Evolutionary conservation across 2,797 vertebrate species (phyloP).

Genomic region (Etheostoma nigrum): DNA sequence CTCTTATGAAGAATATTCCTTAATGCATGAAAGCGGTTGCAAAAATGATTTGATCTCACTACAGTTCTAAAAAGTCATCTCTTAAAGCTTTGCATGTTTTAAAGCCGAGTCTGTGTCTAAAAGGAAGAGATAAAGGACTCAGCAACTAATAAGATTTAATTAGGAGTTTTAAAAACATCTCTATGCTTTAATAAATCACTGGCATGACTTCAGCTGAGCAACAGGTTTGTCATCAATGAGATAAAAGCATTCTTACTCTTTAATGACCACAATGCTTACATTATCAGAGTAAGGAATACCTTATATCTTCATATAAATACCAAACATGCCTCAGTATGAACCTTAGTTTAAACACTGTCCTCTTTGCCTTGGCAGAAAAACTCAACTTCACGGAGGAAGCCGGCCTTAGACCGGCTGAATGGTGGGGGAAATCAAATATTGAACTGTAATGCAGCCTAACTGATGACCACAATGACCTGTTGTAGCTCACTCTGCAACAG

Average conservation of each 20-base stretch:
- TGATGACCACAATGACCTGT: slow-evolving; percentile 39
- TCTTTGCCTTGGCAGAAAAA: slow-evolving; percentile 3
- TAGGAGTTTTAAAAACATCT: slow-evolving; percentile 1
- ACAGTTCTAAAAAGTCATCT: background rate
- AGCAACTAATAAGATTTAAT: slow-evolving; percentile 1
- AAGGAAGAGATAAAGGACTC: background rate
- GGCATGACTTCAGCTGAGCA: slow-evolving; percentile 16
- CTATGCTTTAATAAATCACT: background rate
- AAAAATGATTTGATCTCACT: background rate
- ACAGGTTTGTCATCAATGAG: slow-evolving; percentile 20
- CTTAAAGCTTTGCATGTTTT: background rate
- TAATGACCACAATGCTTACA: slow-evolving; percentile 4
- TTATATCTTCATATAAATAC: slow-evolving; percentile 41
- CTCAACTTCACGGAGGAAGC: slow-evolving; percentile 1
- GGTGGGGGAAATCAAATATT: slow-evolving; percentile 48
- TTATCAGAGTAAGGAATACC: slow-evolving; percentile 31
- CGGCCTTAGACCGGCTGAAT: slow-evolving; percentile 10
- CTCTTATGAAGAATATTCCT: background rate
- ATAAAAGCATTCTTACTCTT: slow-evolving; percentile 26
- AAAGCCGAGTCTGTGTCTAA: background rate
- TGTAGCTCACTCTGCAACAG: slow-evolving; percentile 41
- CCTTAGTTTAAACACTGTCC: slow-evolving; percentile 16
- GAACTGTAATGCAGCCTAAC: slow-evolving; percentile 35
- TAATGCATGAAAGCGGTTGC: background rate
- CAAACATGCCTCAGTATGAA: slow-evolving; percentile 27